Evolutionary conservation across 2,113 vertebrate species (phyloP).

Genomic region (Thymallus thymallus): DNA sequence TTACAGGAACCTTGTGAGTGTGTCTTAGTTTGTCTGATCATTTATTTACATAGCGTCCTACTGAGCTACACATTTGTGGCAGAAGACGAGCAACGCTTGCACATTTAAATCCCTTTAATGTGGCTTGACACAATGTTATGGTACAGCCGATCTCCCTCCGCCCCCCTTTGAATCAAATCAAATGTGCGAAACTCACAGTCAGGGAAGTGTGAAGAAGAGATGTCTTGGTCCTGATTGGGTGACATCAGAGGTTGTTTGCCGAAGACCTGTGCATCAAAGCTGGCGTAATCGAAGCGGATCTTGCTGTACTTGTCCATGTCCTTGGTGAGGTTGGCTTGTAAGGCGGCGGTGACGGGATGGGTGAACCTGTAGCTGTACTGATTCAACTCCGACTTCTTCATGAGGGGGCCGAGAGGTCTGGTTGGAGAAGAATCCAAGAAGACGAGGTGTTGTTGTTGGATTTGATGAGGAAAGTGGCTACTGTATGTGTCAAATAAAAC

Average conservation of each 20-base stretch:
- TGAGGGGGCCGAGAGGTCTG: slow-evolving; percentile 83
- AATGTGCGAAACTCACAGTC: slow-evolving; percentile 80
- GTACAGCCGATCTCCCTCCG: neutral
- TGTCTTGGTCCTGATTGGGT: slow-evolving; percentile 79
- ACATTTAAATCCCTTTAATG: slow-evolving; percentile 4
- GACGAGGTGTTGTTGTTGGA: neutral
- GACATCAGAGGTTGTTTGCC: slow-evolving; percentile 86
- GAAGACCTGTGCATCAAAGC: slow-evolving; percentile 98
- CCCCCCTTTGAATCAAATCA: slow-evolving; percentile 10
- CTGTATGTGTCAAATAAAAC: too few species aligned
- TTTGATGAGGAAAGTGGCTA: too few species aligned
- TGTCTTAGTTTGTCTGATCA: slow-evolving; percentile 4
- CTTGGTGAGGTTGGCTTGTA: slow-evolving; percentile 81
- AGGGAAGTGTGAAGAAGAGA: slow-evolving; percentile 70
- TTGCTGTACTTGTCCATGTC: slow-evolving; percentile 94
- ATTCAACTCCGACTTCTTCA: slow-evolving; percentile 87
- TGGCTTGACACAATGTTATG: slow-evolving; percentile 6
- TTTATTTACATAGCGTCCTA: neutral
- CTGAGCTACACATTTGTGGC: neutral
- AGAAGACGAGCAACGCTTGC: neutral
- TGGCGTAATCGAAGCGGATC: slow-evolving; percentile 96
- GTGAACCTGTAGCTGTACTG: slow-evolving; percentile 87
- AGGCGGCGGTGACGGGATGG: slow-evolving; percentile 78
- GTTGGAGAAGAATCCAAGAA: slow-evolving; percentile 16
- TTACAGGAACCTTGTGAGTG: neutral